phyloP scores from a whole-genome alignment of 1,140 invertebrate species.

The Scaptodrosophila lebanonensis region DNA sequence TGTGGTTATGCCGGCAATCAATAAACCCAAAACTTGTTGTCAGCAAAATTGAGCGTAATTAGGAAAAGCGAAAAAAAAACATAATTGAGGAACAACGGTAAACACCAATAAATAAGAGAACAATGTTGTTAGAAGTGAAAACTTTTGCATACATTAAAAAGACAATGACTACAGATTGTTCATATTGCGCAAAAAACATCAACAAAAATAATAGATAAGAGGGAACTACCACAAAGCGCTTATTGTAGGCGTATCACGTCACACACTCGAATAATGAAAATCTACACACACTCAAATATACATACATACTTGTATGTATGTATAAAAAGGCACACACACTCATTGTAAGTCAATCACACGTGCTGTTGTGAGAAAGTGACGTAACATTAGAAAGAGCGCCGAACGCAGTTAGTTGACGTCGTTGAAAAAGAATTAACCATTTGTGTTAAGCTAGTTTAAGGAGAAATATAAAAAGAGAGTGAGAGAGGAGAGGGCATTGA shows the following conservation, averaged over 20 bases:
- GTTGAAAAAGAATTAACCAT: too few species aligned
- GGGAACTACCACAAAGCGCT: too few species aligned
- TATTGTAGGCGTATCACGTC: slow-evolving; percentile 37
- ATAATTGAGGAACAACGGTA: too few species aligned
- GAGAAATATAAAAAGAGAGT: too few species aligned
- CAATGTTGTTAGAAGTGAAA: slow-evolving; percentile 25
- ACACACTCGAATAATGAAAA: too few species aligned
- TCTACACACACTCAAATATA: slow-evolving; percentile 25
- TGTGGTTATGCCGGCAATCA: too few species aligned
- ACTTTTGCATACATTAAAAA: slow-evolving; percentile 51
- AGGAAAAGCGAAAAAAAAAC: too few species aligned
- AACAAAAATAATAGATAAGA: slow-evolving; percentile 25
- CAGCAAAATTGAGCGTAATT: too few species aligned
- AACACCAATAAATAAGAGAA: slow-evolving; percentile 25
- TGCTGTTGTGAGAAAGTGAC: slow-evolving; percentile 70
- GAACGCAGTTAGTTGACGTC: slow-evolving; percentile 1
- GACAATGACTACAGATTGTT: slow-evolving; percentile 43
- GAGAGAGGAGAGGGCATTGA: too few species aligned
- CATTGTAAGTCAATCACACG: slow-evolving; percentile 41
- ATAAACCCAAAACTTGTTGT: too few species aligned
- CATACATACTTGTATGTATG: neutral
- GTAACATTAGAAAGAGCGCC: slow-evolving; percentile 63
- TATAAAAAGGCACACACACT: neutral
- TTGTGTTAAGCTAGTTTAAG: too few species aligned
- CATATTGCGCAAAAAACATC: slow-evolving; percentile 18